These are phyloP conservation scores for Sebastes cheni DNA, from an alignment of 2,797 vertebrate genomes.

Conservation along the genomic window DNA sequence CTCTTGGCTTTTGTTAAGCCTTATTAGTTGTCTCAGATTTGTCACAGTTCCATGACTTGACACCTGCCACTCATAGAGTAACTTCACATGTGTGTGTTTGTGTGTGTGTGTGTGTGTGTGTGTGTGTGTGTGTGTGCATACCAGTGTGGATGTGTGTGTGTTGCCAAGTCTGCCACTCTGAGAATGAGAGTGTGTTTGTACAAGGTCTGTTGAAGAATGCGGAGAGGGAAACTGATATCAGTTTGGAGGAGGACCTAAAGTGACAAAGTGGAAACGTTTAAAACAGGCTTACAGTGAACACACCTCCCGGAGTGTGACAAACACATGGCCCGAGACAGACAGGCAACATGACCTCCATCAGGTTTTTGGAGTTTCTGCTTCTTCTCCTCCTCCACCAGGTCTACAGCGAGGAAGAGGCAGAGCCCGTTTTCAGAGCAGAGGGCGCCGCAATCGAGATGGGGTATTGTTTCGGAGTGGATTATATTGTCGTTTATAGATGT, in stretches of 20 bases:
- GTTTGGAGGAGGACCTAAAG: slow-evolving; percentile 57
- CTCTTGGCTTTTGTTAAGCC: not conserved
- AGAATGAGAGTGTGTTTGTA: not conserved
- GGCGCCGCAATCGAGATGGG: slow-evolving; percentile 64
- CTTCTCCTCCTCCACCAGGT: slow-evolving; percentile 54
- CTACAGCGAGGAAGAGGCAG: slow-evolving; percentile 39
- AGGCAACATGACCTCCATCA: slow-evolving; percentile 62
- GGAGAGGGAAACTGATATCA: slow-evolving; percentile 31
- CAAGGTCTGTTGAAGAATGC: slow-evolving; percentile 5
- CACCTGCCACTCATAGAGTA: not conserved
- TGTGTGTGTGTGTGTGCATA: not conserved
- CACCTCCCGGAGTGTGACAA: slow-evolving; percentile 29
- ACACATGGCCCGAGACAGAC: slow-evolving; percentile 19
- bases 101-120: not conserved
- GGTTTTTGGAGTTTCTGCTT: slow-evolving; percentile 53
- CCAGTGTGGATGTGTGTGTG: not conserved
- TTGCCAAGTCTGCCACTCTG: not conserved
- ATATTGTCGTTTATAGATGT: slow-evolving; percentile 71
- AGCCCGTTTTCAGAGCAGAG: slow-evolving; percentile 50
- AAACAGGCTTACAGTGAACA: not conserved
- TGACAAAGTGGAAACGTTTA: slow-evolving; percentile 31
- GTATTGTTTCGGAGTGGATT: slow-evolving; percentile 78
- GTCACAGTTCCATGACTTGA: not conserved
- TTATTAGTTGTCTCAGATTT: not conserved
- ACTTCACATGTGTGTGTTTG: not conserved